Conservation (phyloP, 2,888 invertebrate genomes). For the Oligia fasciuncula region DNA sequence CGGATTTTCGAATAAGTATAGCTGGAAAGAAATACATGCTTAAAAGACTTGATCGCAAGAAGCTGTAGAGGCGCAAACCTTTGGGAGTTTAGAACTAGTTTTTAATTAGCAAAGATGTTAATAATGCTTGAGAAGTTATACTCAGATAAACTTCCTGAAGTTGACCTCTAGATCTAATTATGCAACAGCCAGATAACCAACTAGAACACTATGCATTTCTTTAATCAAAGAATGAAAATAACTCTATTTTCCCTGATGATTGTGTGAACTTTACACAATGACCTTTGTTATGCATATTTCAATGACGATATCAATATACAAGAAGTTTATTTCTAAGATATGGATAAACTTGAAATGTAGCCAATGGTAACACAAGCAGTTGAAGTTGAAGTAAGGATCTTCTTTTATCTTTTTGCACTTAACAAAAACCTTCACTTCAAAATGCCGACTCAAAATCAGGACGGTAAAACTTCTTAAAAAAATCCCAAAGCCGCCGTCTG, state of each 20-base stretch:
- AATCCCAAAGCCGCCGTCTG: slow-evolving; percentile 65
- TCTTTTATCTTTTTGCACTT: slow-evolving; percentile 20
- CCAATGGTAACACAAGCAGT: background rate
- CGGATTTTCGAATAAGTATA: background rate
- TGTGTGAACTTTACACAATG: slow-evolving; percentile 43
- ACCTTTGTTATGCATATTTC: slow-evolving; percentile 38
- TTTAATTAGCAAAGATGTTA: background rate
- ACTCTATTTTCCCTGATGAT: slow-evolving; percentile 41
- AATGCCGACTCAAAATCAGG: slow-evolving; percentile 20
- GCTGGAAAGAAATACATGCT: background rate
- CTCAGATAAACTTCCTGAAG: background rate
- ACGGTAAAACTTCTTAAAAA: slow-evolving; percentile 27
- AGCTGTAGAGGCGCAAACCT: background rate
- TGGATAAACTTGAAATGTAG: slow-evolving; percentile 24
- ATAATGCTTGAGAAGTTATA: background rate
- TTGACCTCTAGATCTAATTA: background rate
- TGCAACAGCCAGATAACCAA: slow-evolving; percentile 24
- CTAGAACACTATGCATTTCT: slow-evolving; percentile 37
- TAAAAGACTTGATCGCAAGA: background rate
- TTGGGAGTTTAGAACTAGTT: background rate
- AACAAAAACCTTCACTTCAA: slow-evolving; percentile 15
- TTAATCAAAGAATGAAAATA: slow-evolving; percentile 40
- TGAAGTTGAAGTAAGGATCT: background rate
- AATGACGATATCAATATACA: slow-evolving; percentile 7
- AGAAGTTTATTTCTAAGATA: slow-evolving; percentile 3